phyloP scores from a whole-genome alignment of 2,113 vertebrate species.

The Cyanoramphus novaezelandiae region DNA sequence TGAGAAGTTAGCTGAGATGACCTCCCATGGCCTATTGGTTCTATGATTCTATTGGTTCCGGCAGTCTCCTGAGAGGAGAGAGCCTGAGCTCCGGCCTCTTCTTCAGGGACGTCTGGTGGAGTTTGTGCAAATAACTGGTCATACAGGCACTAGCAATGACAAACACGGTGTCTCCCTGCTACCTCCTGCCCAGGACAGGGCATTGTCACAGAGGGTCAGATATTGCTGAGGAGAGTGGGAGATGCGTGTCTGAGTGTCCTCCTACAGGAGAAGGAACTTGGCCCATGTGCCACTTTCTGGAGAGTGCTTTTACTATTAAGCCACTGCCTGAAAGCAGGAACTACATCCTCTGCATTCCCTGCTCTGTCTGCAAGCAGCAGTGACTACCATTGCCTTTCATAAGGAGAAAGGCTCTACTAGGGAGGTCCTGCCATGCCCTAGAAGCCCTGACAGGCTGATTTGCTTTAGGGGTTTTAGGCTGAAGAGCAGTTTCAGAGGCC shows the following conservation, averaged over 20 bases:
- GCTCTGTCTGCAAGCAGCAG: neutral
- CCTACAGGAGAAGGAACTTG: neutral
- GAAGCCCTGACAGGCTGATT: neutral
- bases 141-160: neutral
- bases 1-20: neutral
- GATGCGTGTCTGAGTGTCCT: rapidly evolving
- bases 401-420: neutral
- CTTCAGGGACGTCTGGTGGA: neutral
- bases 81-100: neutral
- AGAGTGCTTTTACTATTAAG: neutral
- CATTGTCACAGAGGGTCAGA: neutral
- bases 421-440: neutral
- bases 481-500: neutral
- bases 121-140: neutral
- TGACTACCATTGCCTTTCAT: rapidly evolving
- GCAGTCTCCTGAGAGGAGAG: neutral
- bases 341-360: neutral
- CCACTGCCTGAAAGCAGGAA: neutral
- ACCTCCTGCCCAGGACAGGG: neutral
- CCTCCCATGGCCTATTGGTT: neutral
- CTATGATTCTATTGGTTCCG: neutral
- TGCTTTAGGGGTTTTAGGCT: neutral
- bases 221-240: neutral
- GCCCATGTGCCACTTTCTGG: rapidly evolving
- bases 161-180: neutral